These are phyloP conservation scores for Crepidodera aurea DNA, from an alignment of 2,888 invertebrate genomes.

Conservation along the genomic window DNA sequence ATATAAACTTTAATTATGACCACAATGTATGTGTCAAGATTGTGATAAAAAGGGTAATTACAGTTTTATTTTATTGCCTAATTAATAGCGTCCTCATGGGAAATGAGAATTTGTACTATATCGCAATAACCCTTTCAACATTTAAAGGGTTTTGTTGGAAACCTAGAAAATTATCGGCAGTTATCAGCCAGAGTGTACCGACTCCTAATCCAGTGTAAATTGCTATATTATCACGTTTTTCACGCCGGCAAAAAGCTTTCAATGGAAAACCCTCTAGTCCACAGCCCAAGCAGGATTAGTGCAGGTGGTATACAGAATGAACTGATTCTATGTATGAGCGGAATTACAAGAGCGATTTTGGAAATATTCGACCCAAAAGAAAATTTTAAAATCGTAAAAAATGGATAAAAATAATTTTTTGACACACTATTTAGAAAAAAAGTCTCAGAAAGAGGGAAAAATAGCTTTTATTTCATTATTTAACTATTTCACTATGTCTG, in stretches of 20 bases:
- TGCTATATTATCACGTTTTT: constrained; percentile 29
- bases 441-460: too few relatives aligned
- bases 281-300: constrained; percentile 17
- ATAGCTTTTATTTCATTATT: too few relatives aligned
- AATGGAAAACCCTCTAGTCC: constrained; percentile 20
- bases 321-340: too few relatives aligned
- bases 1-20: too few relatives aligned
- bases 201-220: constrained; percentile 24
- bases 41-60: background rate
- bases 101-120: background rate
- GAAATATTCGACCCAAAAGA: too few relatives aligned
- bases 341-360: too few relatives aligned
- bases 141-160: constrained; percentile 1
- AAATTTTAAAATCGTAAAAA: too few relatives aligned
- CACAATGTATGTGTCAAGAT: too few relatives aligned
- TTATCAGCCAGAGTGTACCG: constrained; percentile 11
- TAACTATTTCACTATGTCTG: too few relatives aligned
- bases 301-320: background rate
- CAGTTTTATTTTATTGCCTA: constrained; percentile 5
- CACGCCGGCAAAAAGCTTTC: constrained; percentile 1
- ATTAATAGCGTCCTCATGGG: background rate
- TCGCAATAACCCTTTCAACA: constrained; percentile 4
- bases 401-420: too few relatives aligned
- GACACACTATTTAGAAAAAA: too few relatives aligned
- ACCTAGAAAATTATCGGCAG: constrained; percentile 15